Evolutionary conservation across 2,797 vertebrate genomes (phyloP), one percentile per base, ranked within the genome.

Genomic region (Anabas testudineus): DNA sequence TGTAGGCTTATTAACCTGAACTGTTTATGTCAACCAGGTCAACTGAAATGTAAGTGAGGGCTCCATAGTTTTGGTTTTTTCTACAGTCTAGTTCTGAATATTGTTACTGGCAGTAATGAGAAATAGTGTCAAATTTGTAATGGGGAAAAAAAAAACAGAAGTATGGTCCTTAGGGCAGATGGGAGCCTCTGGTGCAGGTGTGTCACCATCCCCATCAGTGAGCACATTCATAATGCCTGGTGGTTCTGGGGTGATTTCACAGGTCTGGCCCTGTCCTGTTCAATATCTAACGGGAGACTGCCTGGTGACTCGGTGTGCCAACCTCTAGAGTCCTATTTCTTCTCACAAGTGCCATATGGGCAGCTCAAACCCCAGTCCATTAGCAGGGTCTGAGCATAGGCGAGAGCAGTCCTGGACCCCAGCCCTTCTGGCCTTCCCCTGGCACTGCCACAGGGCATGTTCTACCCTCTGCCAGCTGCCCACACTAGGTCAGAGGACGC

Each of bases 291-390:
- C 86, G 85, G 92, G 84, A 90, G 87, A 90, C 87, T 92, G 90
- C 86, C 80, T 86, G 85, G 90, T 89, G 84, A 82, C 82, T 74
- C 59, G 0, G 6, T 73, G 63, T 92, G 91, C 91, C 93, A 93
- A 91, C 82, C 91, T 88, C 91, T 79, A 76, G 86, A 88, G 87
- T 78, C 81, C 80, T 72, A 57, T 75, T 84, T 84, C 82, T 67
- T 86, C 89, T 88, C 92, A 89, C 89, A 85, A 92, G 93, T 88
- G 91, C 96, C 97, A 99, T 98, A 96, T 98, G 97, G 96, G 95
- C 95, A 67, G 88, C 91, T 88, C 94, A 94, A 45, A 93, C 95
- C 95, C 94, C 94, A 92, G 94, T 97, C 96, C 96, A 99, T 97
- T 97, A 97, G 97, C 92, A 88, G 94, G 94, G 94, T 95, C 94